A percentile compares a stretch with the other conserved stretches of the same genome.
Conservation (phyloP, 2,113 vertebrate species). For the Junco hyemalis region DNA sequence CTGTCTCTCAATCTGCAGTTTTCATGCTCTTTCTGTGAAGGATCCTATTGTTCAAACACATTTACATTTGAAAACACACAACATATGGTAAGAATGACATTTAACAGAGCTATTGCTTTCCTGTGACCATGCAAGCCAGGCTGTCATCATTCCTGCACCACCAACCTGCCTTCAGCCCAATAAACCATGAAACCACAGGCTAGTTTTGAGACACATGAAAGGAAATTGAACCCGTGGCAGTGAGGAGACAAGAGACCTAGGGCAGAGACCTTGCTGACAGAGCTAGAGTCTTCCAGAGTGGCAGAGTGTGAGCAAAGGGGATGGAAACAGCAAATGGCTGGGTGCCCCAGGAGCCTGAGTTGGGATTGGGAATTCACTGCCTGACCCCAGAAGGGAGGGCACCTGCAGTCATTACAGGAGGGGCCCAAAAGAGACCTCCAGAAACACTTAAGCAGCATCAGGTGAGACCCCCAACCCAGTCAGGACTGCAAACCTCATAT, state of each 20-base stretch:
- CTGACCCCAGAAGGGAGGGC: background rate
- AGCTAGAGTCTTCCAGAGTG: background rate
- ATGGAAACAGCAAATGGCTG: background rate
- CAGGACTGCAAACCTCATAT: background rate
- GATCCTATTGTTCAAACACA: background rate
- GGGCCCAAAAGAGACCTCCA: background rate
- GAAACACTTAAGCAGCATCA: background rate
- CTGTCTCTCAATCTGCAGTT: background rate
- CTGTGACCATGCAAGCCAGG: background rate
- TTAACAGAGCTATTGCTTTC: background rate
- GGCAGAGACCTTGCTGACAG: background rate
- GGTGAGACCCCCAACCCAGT: background rate
- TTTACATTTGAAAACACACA: background rate
- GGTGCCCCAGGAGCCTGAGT: background rate
- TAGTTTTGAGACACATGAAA: background rate
- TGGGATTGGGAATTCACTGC: accelerated
- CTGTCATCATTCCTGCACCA: background rate
- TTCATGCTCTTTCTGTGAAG: background rate
- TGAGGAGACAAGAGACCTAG: background rate
- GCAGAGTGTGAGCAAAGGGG: background rate
- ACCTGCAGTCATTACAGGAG: background rate
- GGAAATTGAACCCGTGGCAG: background rate
- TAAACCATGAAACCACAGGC: background rate
- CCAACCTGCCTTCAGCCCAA: background rate
- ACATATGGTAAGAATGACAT: background rate